These are phyloP conservation scores for Mesorhabditis belari DNA, from an alignment of 2,888 invertebrate species.

Conservation along the genomic window DNA sequence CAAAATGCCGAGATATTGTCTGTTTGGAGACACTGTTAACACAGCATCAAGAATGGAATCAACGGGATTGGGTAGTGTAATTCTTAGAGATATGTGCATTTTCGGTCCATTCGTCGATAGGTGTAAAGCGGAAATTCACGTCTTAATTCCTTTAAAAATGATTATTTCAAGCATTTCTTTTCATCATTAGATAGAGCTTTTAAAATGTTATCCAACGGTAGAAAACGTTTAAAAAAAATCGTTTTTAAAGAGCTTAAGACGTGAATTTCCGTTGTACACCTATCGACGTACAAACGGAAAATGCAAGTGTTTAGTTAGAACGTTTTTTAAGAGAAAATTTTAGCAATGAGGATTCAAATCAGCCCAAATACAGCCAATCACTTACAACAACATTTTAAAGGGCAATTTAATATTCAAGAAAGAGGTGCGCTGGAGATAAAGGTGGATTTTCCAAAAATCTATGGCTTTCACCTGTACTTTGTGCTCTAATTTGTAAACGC, in stretches of 20 bases:
- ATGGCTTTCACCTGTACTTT: too few species aligned
- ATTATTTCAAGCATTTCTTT: not conserved
- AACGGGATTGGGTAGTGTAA: slow-evolving; percentile 47
- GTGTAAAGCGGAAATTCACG: too few species aligned
- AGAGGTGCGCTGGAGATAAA: not conserved
- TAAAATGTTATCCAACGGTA: not conserved
- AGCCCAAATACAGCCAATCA: not conserved
- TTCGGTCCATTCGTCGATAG: too few species aligned
- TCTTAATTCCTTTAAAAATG: not conserved
- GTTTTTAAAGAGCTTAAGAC: too few species aligned
- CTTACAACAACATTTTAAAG: not conserved
- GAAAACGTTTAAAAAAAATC: not conserved
- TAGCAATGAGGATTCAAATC: not conserved
- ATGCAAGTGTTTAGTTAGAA: not conserved
- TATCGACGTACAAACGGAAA: too few species aligned
- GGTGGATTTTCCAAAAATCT: too few species aligned
- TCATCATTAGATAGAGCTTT: not conserved
- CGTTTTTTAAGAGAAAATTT: not conserved
- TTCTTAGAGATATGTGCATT: not conserved
- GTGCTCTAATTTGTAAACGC: too few species aligned
- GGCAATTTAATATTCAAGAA: not conserved
- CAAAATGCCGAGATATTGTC: slow-evolving; percentile 56
- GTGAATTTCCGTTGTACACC: too few species aligned
- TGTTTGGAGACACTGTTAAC: slow-evolving; percentile 55
- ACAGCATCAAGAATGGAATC: slow-evolving; percentile 52